Percentiles rank a stretch among this genome's conserved stretches.
Conservation (phyloP, 2,888 invertebrate species). For the Dyspetes luteomarginatus region DNA sequence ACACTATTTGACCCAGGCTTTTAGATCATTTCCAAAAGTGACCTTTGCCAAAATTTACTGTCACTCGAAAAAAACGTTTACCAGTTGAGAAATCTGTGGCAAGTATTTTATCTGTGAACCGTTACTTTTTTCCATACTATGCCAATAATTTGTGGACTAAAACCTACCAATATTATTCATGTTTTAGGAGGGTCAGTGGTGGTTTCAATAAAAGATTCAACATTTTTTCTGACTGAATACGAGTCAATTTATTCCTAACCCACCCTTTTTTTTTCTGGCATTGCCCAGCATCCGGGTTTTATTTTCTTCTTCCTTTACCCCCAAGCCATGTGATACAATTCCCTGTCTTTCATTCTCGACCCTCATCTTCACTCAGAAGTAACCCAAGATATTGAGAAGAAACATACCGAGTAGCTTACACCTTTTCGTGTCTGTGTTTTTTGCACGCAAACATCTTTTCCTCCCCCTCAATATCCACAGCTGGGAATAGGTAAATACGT, state of each 20-base stretch:
- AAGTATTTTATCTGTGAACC: no score
- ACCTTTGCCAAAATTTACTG: no score
- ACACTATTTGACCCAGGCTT: no score
- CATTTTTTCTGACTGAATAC: no score
- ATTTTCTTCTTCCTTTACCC: not conserved
- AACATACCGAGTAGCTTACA: conserved; percentile 1
- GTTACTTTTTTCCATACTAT: no score
- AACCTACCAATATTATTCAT: no score
- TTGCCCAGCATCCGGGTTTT: not conserved
- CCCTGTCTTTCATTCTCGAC: not conserved
- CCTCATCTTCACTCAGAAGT: conserved; percentile 2
- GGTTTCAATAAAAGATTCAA: no score
- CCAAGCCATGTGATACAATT: conserved; percentile 18
- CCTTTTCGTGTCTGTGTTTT: not conserved
- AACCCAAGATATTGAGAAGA: not conserved
- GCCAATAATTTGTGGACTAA: no score
- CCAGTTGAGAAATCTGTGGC: no score
- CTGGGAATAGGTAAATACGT: conserved; percentile 34
- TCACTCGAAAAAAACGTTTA: no score
- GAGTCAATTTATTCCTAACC: conserved; percentile 11
- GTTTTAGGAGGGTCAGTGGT: no score
- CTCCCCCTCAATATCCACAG: not conserved
- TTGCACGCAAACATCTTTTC: conserved; percentile 23
- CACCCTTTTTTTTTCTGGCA: not conserved
- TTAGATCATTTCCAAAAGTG: no score